Base-by-base conservation (phyloP, 1,140 invertebrate genomes). In the Vanessa tameamea region DNA sequence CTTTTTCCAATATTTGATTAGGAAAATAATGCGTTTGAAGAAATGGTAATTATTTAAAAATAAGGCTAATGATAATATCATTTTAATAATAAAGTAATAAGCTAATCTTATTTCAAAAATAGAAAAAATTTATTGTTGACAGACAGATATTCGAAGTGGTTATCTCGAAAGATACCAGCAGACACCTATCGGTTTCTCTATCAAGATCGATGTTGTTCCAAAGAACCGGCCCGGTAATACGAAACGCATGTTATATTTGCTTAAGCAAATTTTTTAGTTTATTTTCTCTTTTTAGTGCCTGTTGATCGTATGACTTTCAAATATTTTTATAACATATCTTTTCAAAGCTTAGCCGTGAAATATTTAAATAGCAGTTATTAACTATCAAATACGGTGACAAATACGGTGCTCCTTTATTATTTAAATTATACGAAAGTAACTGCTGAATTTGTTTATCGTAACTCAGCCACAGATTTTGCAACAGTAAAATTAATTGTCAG, bases 211-310 rank as follows among this genome's bases (percentile, higher is more conserved):
- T 79, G 79, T 78, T 69, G 76, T 80, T 80, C 78, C 80, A 82
- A 78, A 77, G 82, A 88, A 88, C 87, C 79, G 82, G 84, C 80
- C 73, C 69, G 79, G 57, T 78, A 79, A 82, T 81, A 80, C 79
- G 73, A 85, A 89, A 84, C 85, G 80, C 74, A 80, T 84, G 80
- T 85, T 86, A 84, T 87, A 89, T 89, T 87, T 87, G 83, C 86
- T 82, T 78, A 88, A 85, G 81, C 81, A 81, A 31, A 83, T 82
- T 86, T 78, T 63, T 78, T 79, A 80, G 57, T 79, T 51, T 53
- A 81, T 83, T 90, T 90, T 90, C 86, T 86, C 83, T 88, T 88
- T 80, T 47, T 61, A 61, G 13, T 61, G 48, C 9, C n/a, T 66
- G 20, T 48, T 14, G 20, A 20, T 31, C 50, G 8, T 31, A n/a